Base-by-base conservation (phyloP, 2,888 invertebrate genomes). In the Eupeodes latifasciatus region DNA sequence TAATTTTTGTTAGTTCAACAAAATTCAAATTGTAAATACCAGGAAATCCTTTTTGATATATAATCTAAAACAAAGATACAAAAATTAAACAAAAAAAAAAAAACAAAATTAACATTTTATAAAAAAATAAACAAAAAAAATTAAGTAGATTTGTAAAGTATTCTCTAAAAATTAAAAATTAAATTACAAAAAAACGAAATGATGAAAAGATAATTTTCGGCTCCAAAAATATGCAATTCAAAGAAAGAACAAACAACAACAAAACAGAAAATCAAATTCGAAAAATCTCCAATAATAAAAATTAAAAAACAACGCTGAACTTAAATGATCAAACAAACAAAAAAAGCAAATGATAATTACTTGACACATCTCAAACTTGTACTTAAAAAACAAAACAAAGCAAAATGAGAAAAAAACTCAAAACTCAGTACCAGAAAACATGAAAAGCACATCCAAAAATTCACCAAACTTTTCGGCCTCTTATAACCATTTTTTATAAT, bases 121-220 rank as follows among this genome's bases (percentile, higher is more conserved):
- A 89, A 89, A 69, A 16, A 53, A 44, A 14, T 27, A 27, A 27
- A 27, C 27, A n/a, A 47, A 55, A 47, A 64, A 40, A 44, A 62
- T 76, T 83, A 89, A 86, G 86, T 89, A 89, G 89, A 89, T 86
- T 89, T 86, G 82, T 89, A 83, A 89, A 83, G 66, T 86, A 89
- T 81, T 86, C 85, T 69, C 72, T 80, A 85, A 83, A 83, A 80
- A 69, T 19, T 34, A 72, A 66, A 36, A 78, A 71, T 3, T 2
- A 27, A 27, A 27, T 27, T 27, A 55, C 71, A 61, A 19, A 19
- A 19, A 19, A 19, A 19, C 19, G 1, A 80, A 85, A 78, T 59
- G 72, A 81, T 77, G 78, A 83, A 85, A 81, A 71, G 81, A 82
- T 81, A 82, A 84, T 85, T 89, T 89, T 89, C 77, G 85, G 89